phyloP scores from a whole-genome alignment of 2,113 vertebrate genomes.

The Tachysurus vachellii region DNA sequence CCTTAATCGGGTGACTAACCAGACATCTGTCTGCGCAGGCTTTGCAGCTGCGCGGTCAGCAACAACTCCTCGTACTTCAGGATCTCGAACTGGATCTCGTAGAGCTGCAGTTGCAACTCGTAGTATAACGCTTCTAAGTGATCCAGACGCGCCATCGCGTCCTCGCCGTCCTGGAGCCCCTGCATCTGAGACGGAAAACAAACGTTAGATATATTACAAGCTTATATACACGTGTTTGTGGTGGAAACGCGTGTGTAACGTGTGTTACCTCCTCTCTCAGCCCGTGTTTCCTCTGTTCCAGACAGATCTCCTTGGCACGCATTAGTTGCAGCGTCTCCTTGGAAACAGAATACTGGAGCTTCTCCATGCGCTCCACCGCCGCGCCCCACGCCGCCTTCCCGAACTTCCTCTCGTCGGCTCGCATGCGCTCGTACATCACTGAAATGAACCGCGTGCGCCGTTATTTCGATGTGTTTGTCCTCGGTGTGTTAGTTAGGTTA shows the following conservation, averaged over 20 bases:
- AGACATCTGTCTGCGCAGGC: constrained; percentile 89
- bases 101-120: constrained; percentile 93
- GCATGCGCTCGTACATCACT: constrained; percentile 93
- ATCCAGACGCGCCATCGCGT: constrained; percentile 87
- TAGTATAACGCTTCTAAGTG: constrained; percentile 95
- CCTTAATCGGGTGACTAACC: constrained; percentile 69
- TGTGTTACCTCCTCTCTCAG: constrained; percentile 87
- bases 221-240: neutral
- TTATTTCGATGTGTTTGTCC: neutral
- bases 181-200: constrained; percentile 80
- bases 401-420: constrained; percentile 92
- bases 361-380: constrained; percentile 93
- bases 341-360: constrained; percentile 89
- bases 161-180: constrained; percentile 86
- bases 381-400: constrained; percentile 92
- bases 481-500: neutral
- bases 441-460: neutral
- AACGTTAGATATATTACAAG: neutral
- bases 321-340: constrained; percentile 97
- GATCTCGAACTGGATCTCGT: constrained; percentile 95
- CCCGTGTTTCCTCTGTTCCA: constrained; percentile 92
- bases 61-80: constrained; percentile 93
- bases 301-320: constrained; percentile 95
- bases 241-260: neutral
- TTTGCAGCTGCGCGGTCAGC: constrained; percentile 91